A percentile compares a stretch with the other conserved stretches of the same genome.
Conservation (phyloP, 2,113 vertebrate species). For the Fulmarus glacialis region DNA sequence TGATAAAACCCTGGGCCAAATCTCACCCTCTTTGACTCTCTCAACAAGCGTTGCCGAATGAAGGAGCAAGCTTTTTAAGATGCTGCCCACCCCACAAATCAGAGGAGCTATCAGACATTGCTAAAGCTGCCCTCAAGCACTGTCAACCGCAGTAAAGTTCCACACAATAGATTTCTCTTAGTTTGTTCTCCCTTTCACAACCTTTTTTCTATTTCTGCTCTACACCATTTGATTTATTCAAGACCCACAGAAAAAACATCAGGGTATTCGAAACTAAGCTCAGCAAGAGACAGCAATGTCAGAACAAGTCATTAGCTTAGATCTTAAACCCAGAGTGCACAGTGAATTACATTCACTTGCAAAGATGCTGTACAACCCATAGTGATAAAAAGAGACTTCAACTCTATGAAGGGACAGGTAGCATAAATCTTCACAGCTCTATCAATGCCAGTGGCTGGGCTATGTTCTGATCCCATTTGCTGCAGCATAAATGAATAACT, state of each 20-base stretch:
- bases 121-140: not conserved
- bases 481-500: not conserved
- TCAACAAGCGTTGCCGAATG: not conserved
- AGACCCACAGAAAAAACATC: not conserved
- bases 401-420: rapidly evolving
- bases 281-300: not conserved
- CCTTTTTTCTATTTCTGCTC: not conserved
- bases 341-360: not conserved
- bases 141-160: not conserved
- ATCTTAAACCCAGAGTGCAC: not conserved
- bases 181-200: not conserved
- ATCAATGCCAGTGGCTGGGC: rapidly evolving
- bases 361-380: not conserved
- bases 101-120: not conserved
- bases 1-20: not conserved
- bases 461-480: not conserved
- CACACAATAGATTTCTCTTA: not conserved
- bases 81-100: not conserved
- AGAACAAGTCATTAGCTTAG: not conserved
- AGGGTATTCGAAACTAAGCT: not conserved
- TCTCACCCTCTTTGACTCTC: not conserved
- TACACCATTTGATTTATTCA: not conserved
- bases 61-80: not conserved
- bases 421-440: not conserved
- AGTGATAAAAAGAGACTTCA: no score